A percentile compares a stretch with the other conserved stretches of the same genome.
Conservation (phyloP, 2,888 invertebrate genomes). For the Caenorhabditis uteleia region DNA sequence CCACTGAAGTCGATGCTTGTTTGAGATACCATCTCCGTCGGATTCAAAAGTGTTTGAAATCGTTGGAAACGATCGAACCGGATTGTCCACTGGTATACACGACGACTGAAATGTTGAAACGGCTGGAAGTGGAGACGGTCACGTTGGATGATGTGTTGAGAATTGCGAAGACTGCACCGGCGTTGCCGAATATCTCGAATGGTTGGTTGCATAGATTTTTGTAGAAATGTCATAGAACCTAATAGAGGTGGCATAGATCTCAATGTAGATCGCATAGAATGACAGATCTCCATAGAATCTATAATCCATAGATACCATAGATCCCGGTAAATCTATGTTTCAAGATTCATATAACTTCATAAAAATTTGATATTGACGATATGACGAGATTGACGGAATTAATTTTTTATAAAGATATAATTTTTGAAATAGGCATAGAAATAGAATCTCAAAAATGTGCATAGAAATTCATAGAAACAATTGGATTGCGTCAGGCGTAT, state of each 20-base stretch:
- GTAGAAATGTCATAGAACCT: slow-evolving; percentile 3
- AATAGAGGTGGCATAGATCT: neutral
- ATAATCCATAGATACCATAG: no score
- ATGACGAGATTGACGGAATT: no score
- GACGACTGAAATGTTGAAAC: slow-evolving; percentile 72
- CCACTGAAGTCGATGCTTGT: slow-evolving; percentile 60
- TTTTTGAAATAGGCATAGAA: no score
- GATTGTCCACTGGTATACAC: slow-evolving; percentile 72
- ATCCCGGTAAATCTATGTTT: no score
- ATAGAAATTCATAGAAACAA: no score
- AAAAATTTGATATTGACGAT: no score
- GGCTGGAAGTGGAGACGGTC: slow-evolving; percentile 72
- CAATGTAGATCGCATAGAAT: no score
- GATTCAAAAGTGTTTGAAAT: slow-evolving; percentile 48
- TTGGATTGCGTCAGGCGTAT: no score
- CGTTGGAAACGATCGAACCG: slow-evolving; percentile 43
- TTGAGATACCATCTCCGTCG: slow-evolving; percentile 58
- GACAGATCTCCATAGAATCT: no score
- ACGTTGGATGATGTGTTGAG: slow-evolving; percentile 72
- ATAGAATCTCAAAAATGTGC: no score
- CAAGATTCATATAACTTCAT: no score
- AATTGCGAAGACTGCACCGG: slow-evolving; percentile 68
- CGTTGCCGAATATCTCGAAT: slow-evolving; percentile 59
- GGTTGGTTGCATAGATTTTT: slow-evolving; percentile 30
- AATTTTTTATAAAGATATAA: no score